Percentiles rank a stretch among this genome's conserved stretches.
phyloP scores from a whole-genome alignment of 2,797 vertebrate genomes.

The Petrocephalus schoutedeni region DNA sequence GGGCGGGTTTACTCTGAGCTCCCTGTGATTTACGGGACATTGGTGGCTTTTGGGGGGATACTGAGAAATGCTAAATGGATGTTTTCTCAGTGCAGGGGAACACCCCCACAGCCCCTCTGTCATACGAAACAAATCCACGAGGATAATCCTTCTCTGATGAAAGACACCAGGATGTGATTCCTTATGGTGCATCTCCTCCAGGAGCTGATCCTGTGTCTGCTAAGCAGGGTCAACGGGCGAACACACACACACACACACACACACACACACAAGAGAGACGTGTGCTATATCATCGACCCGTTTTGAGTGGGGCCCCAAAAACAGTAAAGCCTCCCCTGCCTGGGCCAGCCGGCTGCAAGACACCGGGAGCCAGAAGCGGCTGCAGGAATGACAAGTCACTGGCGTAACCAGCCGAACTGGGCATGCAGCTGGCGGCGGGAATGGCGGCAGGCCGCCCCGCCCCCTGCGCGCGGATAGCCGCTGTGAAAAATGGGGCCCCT shows the following conservation, averaged over 20 bases:
- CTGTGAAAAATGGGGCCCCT: slow-evolving; percentile 13
- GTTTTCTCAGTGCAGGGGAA: background rate
- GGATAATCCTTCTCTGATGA: background rate
- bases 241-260: too few relatives aligned
- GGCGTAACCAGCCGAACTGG: background rate
- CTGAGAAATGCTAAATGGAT: background rate
- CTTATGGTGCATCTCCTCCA: background rate
- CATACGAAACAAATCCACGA: background rate
- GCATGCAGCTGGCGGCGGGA: background rate
- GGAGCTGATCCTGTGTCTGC: background rate
- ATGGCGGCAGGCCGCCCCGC: background rate
- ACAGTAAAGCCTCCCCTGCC: background rate
- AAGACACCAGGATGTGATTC: background rate
- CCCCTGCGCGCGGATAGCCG: background rate
- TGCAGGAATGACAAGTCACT: background rate
- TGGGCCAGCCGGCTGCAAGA: background rate
- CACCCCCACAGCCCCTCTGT: background rate
- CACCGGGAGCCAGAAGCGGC: background rate
- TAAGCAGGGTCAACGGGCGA: background rate
- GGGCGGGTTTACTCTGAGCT: background rate
- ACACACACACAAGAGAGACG: too few relatives aligned
- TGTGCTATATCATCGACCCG: background rate
- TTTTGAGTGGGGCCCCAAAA: background rate
- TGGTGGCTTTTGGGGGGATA: background rate
- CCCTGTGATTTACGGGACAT: slow-evolving; percentile 6